These are phyloP conservation scores for Parnassius glacialis DNA, from an alignment of 2,888 invertebrate species.

Conservation along the genomic window DNA sequence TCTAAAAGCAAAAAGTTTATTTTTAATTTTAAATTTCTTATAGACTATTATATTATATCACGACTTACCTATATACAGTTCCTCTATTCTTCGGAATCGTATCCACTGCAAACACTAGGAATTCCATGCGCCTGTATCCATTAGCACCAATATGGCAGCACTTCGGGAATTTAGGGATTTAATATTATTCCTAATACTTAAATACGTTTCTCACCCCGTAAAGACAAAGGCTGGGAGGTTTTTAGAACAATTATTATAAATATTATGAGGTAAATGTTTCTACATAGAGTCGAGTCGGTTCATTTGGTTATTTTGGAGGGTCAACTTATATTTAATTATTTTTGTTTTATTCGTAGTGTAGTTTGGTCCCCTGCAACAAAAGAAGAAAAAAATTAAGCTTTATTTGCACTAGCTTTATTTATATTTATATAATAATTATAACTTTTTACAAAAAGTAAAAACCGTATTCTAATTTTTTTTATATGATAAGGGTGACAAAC, in stretches of 20 bases:
- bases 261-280: neutral
- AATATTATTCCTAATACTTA: neutral
- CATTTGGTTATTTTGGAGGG: neutral
- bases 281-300: slow-evolving; percentile 1
- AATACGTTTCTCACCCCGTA: neutral
- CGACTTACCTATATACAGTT: slow-evolving; percentile 7
- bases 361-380: slow-evolving; percentile 24
- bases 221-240: no score
- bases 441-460: no score
- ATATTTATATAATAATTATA: no score
- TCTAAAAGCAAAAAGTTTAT: no score
- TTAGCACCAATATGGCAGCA: slow-evolving; percentile 12
- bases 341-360: slow-evolving; percentile 1
- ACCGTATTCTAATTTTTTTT: no score
- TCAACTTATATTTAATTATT: slow-evolving; percentile 12
- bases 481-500: no score
- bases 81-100: slow-evolving; percentile 1
- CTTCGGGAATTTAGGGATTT: neutral
- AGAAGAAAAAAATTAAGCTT: neutral
- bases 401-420: no score
- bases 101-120: neutral
- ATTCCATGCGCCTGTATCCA: slow-evolving; percentile 12
- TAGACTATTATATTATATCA: neutral
- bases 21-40: no score
- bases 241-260: neutral